Evolutionary conservation across 2,113 vertebrate species (phyloP).

Genomic region (Siphamia tubifer): DNA sequence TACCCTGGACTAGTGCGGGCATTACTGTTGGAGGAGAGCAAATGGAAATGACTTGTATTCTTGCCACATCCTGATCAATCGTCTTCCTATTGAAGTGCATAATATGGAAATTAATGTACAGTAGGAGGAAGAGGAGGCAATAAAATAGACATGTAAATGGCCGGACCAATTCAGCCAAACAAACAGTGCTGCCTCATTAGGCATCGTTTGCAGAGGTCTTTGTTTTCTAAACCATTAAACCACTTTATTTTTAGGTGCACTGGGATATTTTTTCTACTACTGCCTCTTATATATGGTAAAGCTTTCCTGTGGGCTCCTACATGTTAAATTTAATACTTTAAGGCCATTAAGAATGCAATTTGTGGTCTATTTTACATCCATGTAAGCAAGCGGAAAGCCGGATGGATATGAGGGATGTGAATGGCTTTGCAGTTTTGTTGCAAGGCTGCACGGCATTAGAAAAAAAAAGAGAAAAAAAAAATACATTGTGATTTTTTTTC

Average conservation of each 20-base stretch:
- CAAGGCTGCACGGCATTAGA: too few relatives aligned
- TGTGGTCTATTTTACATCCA: too few relatives aligned
- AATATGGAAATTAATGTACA: constrained; percentile 29
- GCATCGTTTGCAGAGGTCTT: constrained; percentile 5
- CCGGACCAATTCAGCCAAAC: neutral
- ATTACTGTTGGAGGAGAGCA: constrained; percentile 39
- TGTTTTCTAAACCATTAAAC: constrained; percentile 1
- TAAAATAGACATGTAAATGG: constrained; percentile 10
- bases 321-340: too few relatives aligned
- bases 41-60: constrained; percentile 45
- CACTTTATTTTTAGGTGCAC: neutral
- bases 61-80: constrained; percentile 39
- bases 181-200: constrained; percentile 34
- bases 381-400: too few relatives aligned
- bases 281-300: too few relatives aligned
- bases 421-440: too few relatives aligned
- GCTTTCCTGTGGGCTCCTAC: too few relatives aligned
- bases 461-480: too few relatives aligned
- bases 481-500: too few relatives aligned
- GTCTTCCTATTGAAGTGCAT: constrained; percentile 26
- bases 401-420: too few relatives aligned
- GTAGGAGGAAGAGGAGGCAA: constrained; percentile 24
- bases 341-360: too few relatives aligned
- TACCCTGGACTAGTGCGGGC: constrained; percentile 13
- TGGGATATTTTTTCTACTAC: neutral